Base-by-base conservation (phyloP, 2,113 vertebrate genomes). In the Sturnira hondurensis region DNA sequence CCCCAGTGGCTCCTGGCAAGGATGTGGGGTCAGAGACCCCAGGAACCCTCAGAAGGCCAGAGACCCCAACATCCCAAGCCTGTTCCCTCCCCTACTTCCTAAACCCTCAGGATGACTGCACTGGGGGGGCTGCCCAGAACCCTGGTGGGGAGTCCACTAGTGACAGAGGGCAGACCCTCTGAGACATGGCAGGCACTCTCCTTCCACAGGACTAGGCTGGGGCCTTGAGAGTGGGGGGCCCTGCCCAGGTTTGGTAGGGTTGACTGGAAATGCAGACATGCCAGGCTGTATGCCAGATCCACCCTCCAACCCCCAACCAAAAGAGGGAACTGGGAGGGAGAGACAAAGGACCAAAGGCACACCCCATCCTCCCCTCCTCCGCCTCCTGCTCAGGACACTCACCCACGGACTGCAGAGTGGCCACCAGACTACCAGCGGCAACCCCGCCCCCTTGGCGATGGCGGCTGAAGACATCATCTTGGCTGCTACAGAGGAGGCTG, bases 381-480 rank as follows among this genome's bases (percentile, higher is more conserved):
- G 10, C 43, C 10, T 0, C 5, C 50, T 22, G 45, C 31, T 9
- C 8, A 17, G 19, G 61, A 36, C 73, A 71, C 89, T 87, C 41
- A 97, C 95, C 94, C 0, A 78, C 22, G 0, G 70, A 95, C 38
- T 96, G 91, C 0, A 73, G 85, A 0, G 5, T 0, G 0, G 96
- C 94, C 73, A 97, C 91, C 20, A 89, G 8, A 61, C 85, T 86
- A 16, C 91, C 38, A 0, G 96, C 28, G 0, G 93, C 77, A 3
- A 96, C 24, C 0, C 71, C 24, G 0, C 95, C 94, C 0, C 94
- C 96, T 94, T 97, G 88, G 95, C 94, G 0, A 83, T 0, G 36
- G 97, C 93, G 0, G 93, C 12, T 0, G 4, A 0, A 0, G 96
- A 95, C 97, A 98, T 98, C 96, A 97, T 95, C 4, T 68, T 95